phyloP scores from a whole-genome alignment of 2,888 invertebrate species.

The Xylocampa areola region DNA sequence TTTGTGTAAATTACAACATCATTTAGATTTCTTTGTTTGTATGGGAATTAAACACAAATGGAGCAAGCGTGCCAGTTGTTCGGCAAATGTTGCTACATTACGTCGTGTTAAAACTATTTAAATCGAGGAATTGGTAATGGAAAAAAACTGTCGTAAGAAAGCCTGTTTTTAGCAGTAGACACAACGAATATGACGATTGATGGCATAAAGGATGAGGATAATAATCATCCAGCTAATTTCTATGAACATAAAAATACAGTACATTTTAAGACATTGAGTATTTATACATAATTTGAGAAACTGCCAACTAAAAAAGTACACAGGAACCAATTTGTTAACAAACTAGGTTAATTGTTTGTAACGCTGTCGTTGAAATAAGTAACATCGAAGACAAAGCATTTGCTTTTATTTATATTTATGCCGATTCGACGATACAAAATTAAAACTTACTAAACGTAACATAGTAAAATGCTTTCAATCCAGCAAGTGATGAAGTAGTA shows the following conservation, averaged over 20 bases:
- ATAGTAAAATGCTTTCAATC: not conserved
- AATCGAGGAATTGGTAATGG: not conserved
- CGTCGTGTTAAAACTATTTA: slow-evolving; percentile 21
- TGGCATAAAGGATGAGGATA: not conserved
- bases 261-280: too few relatives aligned
- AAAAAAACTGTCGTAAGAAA: not conserved
- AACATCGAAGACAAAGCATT: not conserved
- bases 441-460: not conserved
- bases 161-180: not conserved
- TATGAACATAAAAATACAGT: too few relatives aligned
- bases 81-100: slow-evolving; percentile 45
- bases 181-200: not conserved
- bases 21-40: slow-evolving; percentile 42
- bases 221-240: too few relatives aligned
- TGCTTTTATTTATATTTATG: not conserved
- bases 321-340: too few relatives aligned
- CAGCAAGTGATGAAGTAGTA: not conserved
- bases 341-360: not conserved
- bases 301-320: too few relatives aligned
- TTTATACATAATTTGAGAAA: too few relatives aligned
- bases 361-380: not conserved
- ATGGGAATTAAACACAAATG: slow-evolving; percentile 34
- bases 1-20: slow-evolving; percentile 32
- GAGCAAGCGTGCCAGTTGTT: slow-evolving; percentile 24
- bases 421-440: not conserved